These are phyloP conservation scores for Zaprionus nigranus DNA, from an alignment of 1,140 invertebrate genomes.

Conservation along the genomic window DNA sequence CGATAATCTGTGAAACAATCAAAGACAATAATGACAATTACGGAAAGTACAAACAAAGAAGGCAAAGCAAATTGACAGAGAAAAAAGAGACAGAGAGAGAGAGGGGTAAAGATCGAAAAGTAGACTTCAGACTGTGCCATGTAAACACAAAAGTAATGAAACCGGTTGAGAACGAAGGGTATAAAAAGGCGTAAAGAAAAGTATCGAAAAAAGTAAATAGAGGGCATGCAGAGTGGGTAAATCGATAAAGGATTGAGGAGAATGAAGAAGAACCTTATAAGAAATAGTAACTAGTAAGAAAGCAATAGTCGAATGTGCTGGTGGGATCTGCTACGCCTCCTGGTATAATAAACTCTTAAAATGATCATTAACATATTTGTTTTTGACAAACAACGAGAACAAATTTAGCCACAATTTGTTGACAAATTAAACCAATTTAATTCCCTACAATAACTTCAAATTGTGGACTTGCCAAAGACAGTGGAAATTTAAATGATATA, in stretches of 20 bases:
- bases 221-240: too few relatives aligned
- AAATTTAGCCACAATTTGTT: background rate
- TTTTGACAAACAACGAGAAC: too few relatives aligned
- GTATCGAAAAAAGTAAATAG: too few relatives aligned
- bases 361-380: too few relatives aligned
- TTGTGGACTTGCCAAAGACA: background rate
- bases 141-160: too few relatives aligned
- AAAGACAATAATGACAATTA: constrained; percentile 8
- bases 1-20: constrained; percentile 52
- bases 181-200: too few relatives aligned
- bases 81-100: background rate
- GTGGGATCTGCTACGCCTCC: too few relatives aligned
- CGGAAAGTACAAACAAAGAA: background rate
- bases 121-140: background rate
- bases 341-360: too few relatives aligned
- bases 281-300: background rate
- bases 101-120: background rate
- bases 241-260: too few relatives aligned
- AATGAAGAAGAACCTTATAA: background rate
- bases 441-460: background rate
- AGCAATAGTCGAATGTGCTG: too few relatives aligned
- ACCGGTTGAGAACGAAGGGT: too few relatives aligned
- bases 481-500: background rate
- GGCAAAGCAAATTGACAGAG: background rate
- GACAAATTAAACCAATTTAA: background rate